A percentile compares a stretch with the other conserved stretches of the same genome.
These are phyloP conservation scores for Trypoxylon attenuatum DNA, from an alignment of 2,888 invertebrate species.

Conservation along the genomic window DNA sequence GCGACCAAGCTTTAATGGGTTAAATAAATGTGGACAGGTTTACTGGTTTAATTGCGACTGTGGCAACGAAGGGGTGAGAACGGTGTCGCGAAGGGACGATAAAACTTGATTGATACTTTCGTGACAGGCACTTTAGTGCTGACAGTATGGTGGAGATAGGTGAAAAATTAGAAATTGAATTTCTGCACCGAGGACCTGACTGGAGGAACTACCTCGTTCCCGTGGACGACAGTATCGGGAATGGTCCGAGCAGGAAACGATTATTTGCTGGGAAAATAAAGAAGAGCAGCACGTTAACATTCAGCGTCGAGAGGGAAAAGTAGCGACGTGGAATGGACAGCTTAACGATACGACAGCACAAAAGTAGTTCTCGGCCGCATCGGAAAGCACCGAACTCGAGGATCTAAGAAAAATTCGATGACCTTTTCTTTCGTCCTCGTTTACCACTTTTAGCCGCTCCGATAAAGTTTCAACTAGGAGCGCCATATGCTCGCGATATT, in stretches of 20 bases:
- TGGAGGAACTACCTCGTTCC: constrained; percentile 14
- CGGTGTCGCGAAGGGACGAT: neutral
- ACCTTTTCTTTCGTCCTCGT: constrained; percentile 12
- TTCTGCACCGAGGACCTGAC: neutral
- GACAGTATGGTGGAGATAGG: neutral
- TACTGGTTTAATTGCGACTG: neutral
- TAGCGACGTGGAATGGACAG: constrained; percentile 19
- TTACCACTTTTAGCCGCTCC: constrained; percentile 15
- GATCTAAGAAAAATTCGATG: constrained; percentile 30
- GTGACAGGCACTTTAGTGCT: neutral
- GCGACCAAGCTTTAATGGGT: neutral
- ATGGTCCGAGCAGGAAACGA: neutral
- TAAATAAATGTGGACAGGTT: neutral
- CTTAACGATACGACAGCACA: constrained; percentile 9
- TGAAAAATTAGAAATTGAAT: constrained; percentile 24
- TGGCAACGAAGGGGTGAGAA: neutral
- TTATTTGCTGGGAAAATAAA: constrained; percentile 13
- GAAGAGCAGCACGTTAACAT: constrained; percentile 9
- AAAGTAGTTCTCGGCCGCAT: constrained; percentile 10
- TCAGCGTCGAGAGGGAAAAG: constrained; percentile 9
- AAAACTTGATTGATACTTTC: neutral
- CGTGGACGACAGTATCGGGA: constrained; percentile 4
- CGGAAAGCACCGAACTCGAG: neutral
- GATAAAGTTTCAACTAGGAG: constrained; percentile 34
- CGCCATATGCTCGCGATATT: constrained; percentile 43